Evolutionary conservation across 2,113 vertebrate species (phyloP).

Genomic region (Phylloscopus trochiloides): DNA sequence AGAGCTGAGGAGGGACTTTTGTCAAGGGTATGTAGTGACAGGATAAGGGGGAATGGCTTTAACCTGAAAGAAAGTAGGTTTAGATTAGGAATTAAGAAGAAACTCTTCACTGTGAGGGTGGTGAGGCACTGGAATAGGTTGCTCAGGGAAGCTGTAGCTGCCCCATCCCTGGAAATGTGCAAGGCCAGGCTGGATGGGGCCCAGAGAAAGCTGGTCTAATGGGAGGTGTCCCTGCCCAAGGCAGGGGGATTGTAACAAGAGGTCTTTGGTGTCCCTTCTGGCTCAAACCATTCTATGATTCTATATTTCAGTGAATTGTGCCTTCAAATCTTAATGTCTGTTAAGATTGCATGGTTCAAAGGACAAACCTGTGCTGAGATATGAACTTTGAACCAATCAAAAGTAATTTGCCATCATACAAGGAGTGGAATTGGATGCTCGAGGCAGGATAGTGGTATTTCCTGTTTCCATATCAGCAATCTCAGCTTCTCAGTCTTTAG

Average conservation of each 20-base stretch:
- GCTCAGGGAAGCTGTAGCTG: background rate
- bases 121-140: background rate
- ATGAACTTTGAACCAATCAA: background rate
- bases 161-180: background rate
- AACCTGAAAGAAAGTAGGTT: background rate
- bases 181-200: background rate
- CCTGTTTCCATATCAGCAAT: background rate
- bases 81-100: background rate
- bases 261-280: background rate
- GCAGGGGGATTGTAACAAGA: background rate
- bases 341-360: background rate
- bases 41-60: background rate
- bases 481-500: background rate
- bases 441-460: background rate
- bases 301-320: background rate
- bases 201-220: background rate
- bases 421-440: background rate
- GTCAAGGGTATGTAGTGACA: background rate
- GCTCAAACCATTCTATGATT: background rate
- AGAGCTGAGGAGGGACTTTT: background rate
- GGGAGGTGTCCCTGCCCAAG: background rate
- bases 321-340: background rate
- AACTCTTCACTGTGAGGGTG: background rate
- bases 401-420: background rate
- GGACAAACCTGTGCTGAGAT: background rate